A percentile compares a stretch with the other conserved stretches of the same genome.
Evolutionary conservation across 2,888 invertebrate genomes (phyloP).

Genomic region (Drosophila ezoana): DNA sequence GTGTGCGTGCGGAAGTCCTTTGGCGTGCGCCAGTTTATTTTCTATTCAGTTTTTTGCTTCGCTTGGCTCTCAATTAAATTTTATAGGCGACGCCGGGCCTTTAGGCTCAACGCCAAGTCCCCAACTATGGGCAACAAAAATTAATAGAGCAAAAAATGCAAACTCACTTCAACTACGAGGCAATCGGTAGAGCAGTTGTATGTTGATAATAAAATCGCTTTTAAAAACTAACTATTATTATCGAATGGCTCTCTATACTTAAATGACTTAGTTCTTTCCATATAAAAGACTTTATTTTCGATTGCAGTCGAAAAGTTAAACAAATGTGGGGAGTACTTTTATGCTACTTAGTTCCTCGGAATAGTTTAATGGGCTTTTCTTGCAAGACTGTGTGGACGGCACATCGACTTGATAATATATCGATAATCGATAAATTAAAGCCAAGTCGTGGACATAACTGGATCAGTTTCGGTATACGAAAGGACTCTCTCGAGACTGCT

Average conservation of each 20-base stretch:
- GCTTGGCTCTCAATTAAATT: slow-evolving; percentile 72
- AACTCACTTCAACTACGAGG: slow-evolving; percentile 56
- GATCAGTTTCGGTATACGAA: too few species aligned
- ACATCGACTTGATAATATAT: too few species aligned
- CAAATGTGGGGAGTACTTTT: too few species aligned
- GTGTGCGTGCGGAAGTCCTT: slow-evolving; percentile 70
- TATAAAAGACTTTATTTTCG: too few species aligned
- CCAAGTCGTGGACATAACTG: too few species aligned
- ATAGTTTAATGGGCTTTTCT: too few species aligned
- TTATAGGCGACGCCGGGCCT: slow-evolving; percentile 54
- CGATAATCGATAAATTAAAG: too few species aligned
- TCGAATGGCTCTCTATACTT: background rate
- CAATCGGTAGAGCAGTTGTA: slow-evolving; percentile 2
- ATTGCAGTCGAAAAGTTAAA: too few species aligned
- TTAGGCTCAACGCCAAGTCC: slow-evolving; percentile 42
- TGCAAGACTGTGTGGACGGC: too few species aligned
- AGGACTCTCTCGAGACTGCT: too few species aligned
- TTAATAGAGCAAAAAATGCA: slow-evolving; percentile 75
- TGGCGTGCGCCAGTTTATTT: slow-evolving; percentile 68
- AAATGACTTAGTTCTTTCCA: too few species aligned
- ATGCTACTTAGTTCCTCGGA: too few species aligned
- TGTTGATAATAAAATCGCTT: slow-evolving; percentile 11
- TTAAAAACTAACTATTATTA: background rate
- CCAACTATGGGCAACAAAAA: slow-evolving; percentile 55
- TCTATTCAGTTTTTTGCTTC: slow-evolving; percentile 56